Evolutionary conservation across 2,888 invertebrate genomes (phyloP).

Genomic region (Podotricha telesiphe): DNA sequence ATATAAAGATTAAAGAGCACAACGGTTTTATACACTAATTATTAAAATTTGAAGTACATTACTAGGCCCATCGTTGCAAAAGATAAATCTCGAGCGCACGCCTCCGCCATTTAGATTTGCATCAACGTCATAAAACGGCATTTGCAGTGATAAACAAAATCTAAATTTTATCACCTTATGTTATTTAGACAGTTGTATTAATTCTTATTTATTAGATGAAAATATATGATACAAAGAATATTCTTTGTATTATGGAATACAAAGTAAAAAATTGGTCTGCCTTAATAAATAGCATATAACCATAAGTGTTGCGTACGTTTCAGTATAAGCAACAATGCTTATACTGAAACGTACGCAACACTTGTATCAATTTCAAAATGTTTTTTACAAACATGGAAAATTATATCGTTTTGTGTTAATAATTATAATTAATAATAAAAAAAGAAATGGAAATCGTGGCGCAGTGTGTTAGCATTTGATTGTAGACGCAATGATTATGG

Average conservation of each 20-base stretch:
- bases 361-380: too few species aligned
- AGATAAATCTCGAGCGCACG: conserved; percentile 44
- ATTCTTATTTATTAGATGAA: neutral
- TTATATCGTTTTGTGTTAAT: too few species aligned
- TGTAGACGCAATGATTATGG: too few species aligned
- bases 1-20: neutral
- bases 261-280: neutral
- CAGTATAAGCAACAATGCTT: neutral
- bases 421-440: too few species aligned
- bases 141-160: conserved; percentile 39
- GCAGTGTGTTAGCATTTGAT: too few species aligned
- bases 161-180: conserved; percentile 32
- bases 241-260: neutral
- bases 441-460: too few species aligned
- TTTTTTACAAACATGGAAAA: too few species aligned
- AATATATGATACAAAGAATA: neutral
- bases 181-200: conserved; percentile 10
- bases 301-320: too few species aligned
- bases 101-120: conserved; percentile 46
- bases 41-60: conserved; percentile 26
- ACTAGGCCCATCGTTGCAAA: conserved; percentile 34
- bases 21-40: conserved; percentile 19
- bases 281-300: too few species aligned
- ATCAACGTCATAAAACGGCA: conserved; percentile 44
- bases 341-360: neutral